Conservation (phyloP, 2,113 vertebrate genomes). For the Peromyscus californicus region DNA sequence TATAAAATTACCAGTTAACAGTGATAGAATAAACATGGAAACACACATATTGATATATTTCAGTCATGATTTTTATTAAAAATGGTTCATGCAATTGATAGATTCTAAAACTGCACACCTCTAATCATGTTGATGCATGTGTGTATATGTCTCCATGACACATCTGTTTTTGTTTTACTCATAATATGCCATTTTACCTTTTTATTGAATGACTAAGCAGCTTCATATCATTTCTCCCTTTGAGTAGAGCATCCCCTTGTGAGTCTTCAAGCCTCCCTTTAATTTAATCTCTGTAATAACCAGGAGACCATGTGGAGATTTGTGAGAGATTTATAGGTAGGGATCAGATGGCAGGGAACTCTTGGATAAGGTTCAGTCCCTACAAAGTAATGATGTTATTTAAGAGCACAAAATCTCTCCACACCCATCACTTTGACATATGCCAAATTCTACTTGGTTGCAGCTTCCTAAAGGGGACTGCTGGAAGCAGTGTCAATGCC, state of each 20-base stretch:
- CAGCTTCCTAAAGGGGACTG: not conserved
- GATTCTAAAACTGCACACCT: not conserved
- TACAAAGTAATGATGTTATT: constrained; percentile 54
- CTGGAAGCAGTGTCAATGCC: constrained; percentile 55
- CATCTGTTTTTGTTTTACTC: not conserved
- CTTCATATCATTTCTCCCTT: not conserved
- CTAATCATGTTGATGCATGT: no score
- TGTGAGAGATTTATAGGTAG: constrained; percentile 43
- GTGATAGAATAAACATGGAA: not conserved
- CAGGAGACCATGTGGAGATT: not conserved
- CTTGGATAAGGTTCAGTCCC: not conserved
- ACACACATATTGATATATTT: not conserved
- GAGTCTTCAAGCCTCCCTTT: not conserved
- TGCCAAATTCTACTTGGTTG: not conserved
- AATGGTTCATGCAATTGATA: not conserved
- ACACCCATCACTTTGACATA: constrained; percentile 32
- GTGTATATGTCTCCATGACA: no score
- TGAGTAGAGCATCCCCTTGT: not conserved
- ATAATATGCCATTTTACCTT: not conserved
- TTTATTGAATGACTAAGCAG: not conserved
- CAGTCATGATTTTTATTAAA: not conserved
- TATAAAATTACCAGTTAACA: not conserved
- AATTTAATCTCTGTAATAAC: not conserved
- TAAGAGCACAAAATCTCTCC: constrained; percentile 55
- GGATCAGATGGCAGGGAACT: constrained; percentile 1